Evolutionary conservation across 30 jellyfish, hydroid and myxozoan species (phyloP).

Genomic region (Turritopsis dohrnii): DNA sequence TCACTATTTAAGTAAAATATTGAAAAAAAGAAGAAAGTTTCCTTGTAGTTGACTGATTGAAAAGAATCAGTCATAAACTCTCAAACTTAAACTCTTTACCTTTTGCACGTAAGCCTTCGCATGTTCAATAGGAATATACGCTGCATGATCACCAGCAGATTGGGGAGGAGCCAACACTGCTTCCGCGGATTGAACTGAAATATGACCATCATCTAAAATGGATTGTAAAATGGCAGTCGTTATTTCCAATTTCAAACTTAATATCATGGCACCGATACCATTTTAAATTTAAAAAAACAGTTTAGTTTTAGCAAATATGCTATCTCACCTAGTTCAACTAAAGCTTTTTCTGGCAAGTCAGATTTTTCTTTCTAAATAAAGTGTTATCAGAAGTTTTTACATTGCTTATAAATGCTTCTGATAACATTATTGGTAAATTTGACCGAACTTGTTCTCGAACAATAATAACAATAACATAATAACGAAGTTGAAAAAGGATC

Average conservation of each 20-base stretch:
- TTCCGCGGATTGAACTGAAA: conserved; percentile 22
- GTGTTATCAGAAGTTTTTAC: background rate
- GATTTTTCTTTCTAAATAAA: background rate
- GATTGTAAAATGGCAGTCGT: background rate
- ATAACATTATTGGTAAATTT: too few relatives aligned
- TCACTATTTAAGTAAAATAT: too few relatives aligned
- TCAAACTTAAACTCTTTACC: conserved; percentile 46
- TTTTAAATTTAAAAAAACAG: too few relatives aligned
- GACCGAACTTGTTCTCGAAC: too few relatives aligned
- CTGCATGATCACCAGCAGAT: conserved; percentile 83
- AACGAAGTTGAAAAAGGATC: too few relatives aligned
- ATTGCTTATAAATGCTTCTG: too few relatives aligned
- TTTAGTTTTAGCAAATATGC: too few relatives aligned
- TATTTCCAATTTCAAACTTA: background rate
- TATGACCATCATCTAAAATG: background rate
- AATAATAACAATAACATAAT: background rate
- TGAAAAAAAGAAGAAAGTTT: too few relatives aligned
- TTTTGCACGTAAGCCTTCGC: conserved; percentile 90
- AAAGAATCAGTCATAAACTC: too few relatives aligned
- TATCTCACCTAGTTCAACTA: background rate
- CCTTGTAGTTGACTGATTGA: too few relatives aligned
- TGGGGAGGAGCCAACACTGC: conserved; percentile 95
- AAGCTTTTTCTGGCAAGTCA: conserved; percentile 7
- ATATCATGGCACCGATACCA: too few relatives aligned
- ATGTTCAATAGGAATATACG: conserved; percentile 75